These are phyloP conservation scores for Pteropus alecto DNA, from an alignment of 2,113 vertebrate species.

Conservation along the genomic window DNA sequence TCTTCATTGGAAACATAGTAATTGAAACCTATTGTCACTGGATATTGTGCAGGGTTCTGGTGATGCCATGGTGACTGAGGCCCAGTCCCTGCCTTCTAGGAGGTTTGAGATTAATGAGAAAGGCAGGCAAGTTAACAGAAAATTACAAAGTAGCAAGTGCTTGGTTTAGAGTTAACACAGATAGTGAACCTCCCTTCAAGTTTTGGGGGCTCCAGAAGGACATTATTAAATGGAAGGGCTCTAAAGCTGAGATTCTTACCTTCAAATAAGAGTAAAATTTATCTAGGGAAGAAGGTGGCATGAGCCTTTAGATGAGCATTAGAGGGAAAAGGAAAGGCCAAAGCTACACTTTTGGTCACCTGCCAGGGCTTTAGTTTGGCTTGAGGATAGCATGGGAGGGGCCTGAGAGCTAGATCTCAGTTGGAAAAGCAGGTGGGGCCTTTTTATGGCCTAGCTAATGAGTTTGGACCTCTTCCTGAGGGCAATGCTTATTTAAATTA, in stretches of 20 bases:
- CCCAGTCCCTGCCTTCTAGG: not conserved
- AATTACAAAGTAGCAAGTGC: not conserved
- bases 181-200: not conserved
- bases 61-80: not conserved
- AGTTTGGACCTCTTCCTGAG: not conserved
- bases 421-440: not conserved
- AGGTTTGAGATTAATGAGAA: not conserved
- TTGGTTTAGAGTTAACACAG: not conserved
- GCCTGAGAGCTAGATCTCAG: not conserved
- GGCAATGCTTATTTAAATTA: not conserved
- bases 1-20: not conserved
- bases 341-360: not conserved
- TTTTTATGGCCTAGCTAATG: not conserved
- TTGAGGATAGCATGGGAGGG: not conserved
- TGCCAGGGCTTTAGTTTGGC: not conserved
- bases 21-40: not conserved
- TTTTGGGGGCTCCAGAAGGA: not conserved
- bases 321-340: not conserved
- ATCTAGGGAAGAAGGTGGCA: fast-evolving
- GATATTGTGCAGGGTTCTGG: not conserved
- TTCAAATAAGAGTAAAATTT: not conserved
- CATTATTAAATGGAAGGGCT: not conserved
- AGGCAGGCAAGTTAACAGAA: not conserved
- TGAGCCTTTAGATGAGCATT: not conserved
- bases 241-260: not conserved